Base-by-base conservation (phyloP, 2,888 invertebrate genomes). In the Oscheius sp. region DNA sequence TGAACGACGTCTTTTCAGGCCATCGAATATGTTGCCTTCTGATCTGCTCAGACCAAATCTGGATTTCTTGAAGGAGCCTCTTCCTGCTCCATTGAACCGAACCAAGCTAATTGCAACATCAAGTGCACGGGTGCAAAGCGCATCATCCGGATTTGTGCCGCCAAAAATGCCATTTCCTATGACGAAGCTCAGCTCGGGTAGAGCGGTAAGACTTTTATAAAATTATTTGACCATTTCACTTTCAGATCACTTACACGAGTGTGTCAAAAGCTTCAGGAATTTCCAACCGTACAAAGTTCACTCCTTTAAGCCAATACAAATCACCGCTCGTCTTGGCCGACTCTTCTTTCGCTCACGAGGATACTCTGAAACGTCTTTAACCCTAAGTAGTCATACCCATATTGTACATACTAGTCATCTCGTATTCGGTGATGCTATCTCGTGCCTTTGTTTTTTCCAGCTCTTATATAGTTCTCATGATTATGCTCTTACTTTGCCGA, bases 281-380 rank as follows among this genome's bases (percentile, higher is more conserved):
- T 21, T 21, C 13, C 13, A 29, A 21, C 55, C 21, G 21, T 21
- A 55, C 55, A 33, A 53, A 53, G 29, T 68, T 68, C 37, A 68
- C 68, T 7, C 68, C 68, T 35, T 35, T 68, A 13, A 68, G 55
- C 35, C 55, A 68, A 21, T 68, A 68, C 55, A 68, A 68, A 53
- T n/a, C 21, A 21, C 68, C 68, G 1, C 5, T 68, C 2, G 53
- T 68, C 35, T 35, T 68, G 37, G 68, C 68, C 10, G 68, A 68
- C 10, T 68, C 68, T 33, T 55, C 53, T 13, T 35, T 68, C 1
- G 32, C 55, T 55, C 68, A 68, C 13, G 68, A 65, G 47, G 65
- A 68, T 55, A 68, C 68, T 37, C 68, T 68, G 2, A 53, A 55
- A 68, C 68, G 68, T 13, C 68, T 68, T 53, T 68, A 68, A 55